Evolutionary conservation across 2,113 vertebrate genomes (phyloP).

Genomic region (Pterocles burchelli): DNA sequence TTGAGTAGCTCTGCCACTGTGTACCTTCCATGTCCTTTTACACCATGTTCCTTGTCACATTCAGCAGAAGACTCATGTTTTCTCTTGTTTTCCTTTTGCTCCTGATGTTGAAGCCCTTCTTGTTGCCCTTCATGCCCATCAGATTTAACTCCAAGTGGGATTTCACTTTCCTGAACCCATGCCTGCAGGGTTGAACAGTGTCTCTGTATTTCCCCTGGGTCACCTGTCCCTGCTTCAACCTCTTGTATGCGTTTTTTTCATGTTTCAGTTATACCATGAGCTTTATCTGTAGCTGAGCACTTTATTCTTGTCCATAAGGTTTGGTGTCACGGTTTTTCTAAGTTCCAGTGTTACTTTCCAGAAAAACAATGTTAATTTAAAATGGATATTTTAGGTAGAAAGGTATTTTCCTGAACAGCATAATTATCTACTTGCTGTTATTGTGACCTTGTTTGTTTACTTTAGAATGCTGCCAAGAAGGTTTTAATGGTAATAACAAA

Average conservation of each 20-base stretch:
- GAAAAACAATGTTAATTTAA: background rate
- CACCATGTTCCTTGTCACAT: background rate
- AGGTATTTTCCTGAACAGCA: background rate
- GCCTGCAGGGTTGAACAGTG: background rate
- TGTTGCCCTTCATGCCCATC: background rate
- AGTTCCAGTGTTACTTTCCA: background rate
- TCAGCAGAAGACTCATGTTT: background rate
- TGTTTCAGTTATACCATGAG: background rate
- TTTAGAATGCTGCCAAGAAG: background rate
- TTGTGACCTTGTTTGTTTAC: background rate
- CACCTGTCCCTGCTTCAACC: background rate
- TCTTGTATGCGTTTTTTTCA: background rate
- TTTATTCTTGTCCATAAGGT: background rate
- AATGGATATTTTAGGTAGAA: background rate
- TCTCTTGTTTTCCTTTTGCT: background rate
- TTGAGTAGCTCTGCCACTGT: background rate
- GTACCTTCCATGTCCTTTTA: background rate
- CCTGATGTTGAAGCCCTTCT: background rate
- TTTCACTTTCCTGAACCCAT: background rate
- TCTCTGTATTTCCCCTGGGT: background rate
- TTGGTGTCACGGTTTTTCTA: background rate
- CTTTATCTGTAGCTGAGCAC: background rate
- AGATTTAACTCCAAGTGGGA: background rate
- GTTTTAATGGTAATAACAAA: background rate
- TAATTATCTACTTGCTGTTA: background rate